Percentiles rank a stretch among this genome's conserved stretches.
phyloP scores from a whole-genome alignment of 2,888 invertebrate species.

The Tinea trinotella region DNA sequence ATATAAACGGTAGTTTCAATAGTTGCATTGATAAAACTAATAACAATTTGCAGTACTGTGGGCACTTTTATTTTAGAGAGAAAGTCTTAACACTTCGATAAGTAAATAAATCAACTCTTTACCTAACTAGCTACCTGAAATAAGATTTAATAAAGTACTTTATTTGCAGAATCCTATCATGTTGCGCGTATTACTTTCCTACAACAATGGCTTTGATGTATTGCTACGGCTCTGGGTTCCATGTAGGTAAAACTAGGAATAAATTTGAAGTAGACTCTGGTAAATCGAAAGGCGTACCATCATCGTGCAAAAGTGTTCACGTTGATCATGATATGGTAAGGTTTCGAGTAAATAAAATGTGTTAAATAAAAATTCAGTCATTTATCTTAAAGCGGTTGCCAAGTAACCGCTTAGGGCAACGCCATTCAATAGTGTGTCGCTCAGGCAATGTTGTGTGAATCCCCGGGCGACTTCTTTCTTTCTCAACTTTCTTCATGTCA shows the following conservation, averaged over 20 bases:
- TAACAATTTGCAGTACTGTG: no score
- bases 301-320: conserved; percentile 51
- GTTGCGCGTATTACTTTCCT: conserved; percentile 91
- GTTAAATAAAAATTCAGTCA: no score
- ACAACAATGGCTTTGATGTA: conserved; percentile 94
- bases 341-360: neutral
- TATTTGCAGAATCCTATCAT: conserved; percentile 80
- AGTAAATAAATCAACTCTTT: neutral
- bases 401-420: no score
- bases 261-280: conserved; percentile 60
- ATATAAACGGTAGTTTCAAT: no score
- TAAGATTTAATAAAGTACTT: conserved; percentile 6
- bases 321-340: conserved; percentile 39
- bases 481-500: neutral
- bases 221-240: conserved; percentile 91
- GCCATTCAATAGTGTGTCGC: no score
- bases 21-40: no score
- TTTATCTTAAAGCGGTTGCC: no score
- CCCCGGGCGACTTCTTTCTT: no score
- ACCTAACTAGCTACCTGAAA: neutral
- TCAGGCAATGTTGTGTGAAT: no score
- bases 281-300: conserved; percentile 50
- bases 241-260: conserved; percentile 85
- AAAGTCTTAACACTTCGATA: neutral
- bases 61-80: neutral